Conservation (phyloP, 2,888 invertebrate genomes). For the Ophion costatus region DNA sequence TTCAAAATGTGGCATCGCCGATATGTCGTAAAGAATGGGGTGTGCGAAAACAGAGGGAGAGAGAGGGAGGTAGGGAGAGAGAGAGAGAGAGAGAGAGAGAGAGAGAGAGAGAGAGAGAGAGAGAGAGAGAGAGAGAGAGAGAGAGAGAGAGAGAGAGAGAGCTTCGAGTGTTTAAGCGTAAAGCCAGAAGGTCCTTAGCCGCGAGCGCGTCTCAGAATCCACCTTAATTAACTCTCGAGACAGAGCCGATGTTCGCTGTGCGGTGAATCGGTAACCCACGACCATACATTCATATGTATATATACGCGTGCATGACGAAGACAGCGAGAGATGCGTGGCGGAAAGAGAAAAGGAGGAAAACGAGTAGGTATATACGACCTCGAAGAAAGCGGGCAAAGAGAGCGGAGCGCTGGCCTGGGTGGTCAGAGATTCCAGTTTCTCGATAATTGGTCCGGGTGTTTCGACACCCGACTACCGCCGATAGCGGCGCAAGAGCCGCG, state of each 20-base stretch:
- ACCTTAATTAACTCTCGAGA: constrained; percentile 71
- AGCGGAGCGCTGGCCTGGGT: constrained; percentile 66
- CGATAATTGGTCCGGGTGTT: constrained; percentile 84
- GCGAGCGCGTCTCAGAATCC: constrained; percentile 61
- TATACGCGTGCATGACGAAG: constrained; percentile 44
- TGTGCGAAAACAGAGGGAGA: constrained; percentile 1
- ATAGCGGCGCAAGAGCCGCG: constrained; percentile 61
- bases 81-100: constrained; percentile 2
- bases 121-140: constrained; percentile 17
- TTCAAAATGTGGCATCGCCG: background rate
- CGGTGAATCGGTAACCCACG: constrained; percentile 71
- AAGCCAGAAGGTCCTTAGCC: constrained; percentile 73
- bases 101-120: background rate
- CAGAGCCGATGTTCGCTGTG: constrained; percentile 66
- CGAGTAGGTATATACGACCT: constrained; percentile 45
- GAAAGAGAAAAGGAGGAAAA: constrained; percentile 51
- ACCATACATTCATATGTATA: constrained; percentile 59
- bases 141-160: constrained; percentile 30
- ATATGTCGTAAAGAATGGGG: background rate
- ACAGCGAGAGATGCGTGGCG: constrained; percentile 57
- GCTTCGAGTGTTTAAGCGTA: constrained; percentile 69
- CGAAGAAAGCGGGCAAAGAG: constrained; percentile 60
- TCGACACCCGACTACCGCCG: constrained; percentile 82
- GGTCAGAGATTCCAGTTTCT: constrained; percentile 82
- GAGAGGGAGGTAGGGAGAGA: background rate